Base-by-base conservation (phyloP, 2,888 invertebrate species). In the Diaperis boleti region DNA sequence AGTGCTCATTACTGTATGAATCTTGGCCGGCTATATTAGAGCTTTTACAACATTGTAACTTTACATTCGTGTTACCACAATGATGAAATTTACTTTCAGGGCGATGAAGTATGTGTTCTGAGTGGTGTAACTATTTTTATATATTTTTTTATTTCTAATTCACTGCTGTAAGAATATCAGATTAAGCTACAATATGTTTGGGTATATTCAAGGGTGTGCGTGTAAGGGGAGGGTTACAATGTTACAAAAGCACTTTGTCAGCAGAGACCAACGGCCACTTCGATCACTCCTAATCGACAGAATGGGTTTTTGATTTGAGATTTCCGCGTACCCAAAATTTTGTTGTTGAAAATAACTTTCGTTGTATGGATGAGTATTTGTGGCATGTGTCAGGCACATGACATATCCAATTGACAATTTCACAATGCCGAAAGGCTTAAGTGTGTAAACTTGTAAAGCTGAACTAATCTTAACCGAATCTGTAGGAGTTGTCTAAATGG, bases 401-500 rank as follows among this genome's bases (percentile, higher is more conserved):
- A 56, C 56, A 56, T 56, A 31, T 33, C 33, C 56, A 57, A 57
- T 45, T 26, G 57, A 41, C 17, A 42, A 26, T 15, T 55, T 52
- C 26, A 37, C 52, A 52, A 52, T 52, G 15, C 22, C 20, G 33
- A 55, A 44, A 26, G 41, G 42, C 29, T 55, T 55, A 55, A 55
- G 39, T 31, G 55, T 55, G 55, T 44, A 42, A 54, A 55, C 31
- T 55, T 55, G 17, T 37, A 57, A 57, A 45, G 57, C 57, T 45
- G 57, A 45, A 57, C 45, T 57, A 57, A 57, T 57, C 57, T 57
- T 42, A 45, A 57, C 44, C 33, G 37, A 17, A 57, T 57, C 57
- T 57, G 31, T 37, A 52, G 14, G 42, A 15, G 15, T 52, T 17
- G 18, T 42, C 15, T 31, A 18, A 52, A 33, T 39, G 26, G 37